A percentile compares a stretch with the other conserved stretches of the same genome.
Evolutionary conservation across 2,888 invertebrate genomes (phyloP).

Genomic region (Chrysomela aeneicollis): DNA sequence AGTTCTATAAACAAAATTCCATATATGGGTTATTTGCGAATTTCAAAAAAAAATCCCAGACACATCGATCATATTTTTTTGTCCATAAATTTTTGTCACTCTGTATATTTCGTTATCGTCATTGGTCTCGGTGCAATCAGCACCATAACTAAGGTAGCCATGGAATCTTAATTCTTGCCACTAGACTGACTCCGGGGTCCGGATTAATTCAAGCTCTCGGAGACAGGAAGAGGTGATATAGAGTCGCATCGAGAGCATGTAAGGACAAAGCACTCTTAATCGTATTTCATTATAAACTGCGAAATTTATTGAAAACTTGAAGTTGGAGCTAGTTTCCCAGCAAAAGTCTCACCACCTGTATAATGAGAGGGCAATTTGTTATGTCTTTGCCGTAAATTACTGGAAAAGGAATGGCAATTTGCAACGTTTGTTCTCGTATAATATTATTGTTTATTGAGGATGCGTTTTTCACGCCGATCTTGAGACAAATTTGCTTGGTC

Average conservation of each 20-base stretch:
- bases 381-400: slow-evolving; percentile 41
- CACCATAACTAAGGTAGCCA: too few species aligned
- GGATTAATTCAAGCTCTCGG: slow-evolving; percentile 8
- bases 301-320: slow-evolving; percentile 36
- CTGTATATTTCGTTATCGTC: too few species aligned
- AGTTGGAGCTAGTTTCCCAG: slow-evolving; percentile 32
- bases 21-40: too few species aligned
- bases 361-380: slow-evolving; percentile 42
- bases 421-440: slow-evolving; percentile 38
- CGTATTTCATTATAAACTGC: slow-evolving; percentile 26
- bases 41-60: too few species aligned
- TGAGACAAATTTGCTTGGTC: slow-evolving; percentile 35
- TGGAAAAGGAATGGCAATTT: slow-evolving; percentile 34
- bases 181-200: slow-evolving; percentile 16
- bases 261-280: slow-evolving; percentile 28
- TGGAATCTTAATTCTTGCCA: slow-evolving; percentile 17
- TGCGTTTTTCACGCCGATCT: slow-evolving; percentile 32
- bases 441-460: slow-evolving; percentile 41
- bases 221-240: slow-evolving; percentile 28
- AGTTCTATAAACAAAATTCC: too few species aligned
- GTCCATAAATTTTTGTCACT: too few species aligned
- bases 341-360: slow-evolving; percentile 36
- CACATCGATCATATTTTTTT: too few species aligned
- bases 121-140: too few species aligned
- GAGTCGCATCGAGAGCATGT: slow-evolving; percentile 14